These are phyloP conservation scores for Sicus ferrugineus DNA, from an alignment of 2,888 invertebrate species.

Conservation along the genomic window DNA sequence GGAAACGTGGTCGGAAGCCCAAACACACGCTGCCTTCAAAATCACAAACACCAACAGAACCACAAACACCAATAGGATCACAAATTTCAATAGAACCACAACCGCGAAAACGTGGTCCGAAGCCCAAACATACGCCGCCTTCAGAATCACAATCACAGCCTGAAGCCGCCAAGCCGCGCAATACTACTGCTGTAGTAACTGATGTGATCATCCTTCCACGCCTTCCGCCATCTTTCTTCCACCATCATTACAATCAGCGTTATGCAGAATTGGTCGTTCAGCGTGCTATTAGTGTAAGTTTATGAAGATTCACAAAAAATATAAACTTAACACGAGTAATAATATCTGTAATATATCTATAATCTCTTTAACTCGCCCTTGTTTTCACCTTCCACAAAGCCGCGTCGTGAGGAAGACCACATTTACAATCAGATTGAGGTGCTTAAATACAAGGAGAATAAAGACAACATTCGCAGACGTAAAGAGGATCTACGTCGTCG, in stretches of 20 bases:
- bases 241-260: too few species aligned
- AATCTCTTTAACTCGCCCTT: conserved; percentile 10
- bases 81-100: too few species aligned
- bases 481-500: conserved; percentile 54
- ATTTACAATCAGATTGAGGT: conserved; percentile 74
- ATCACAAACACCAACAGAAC: too few species aligned
- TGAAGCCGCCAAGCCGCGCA: too few species aligned
- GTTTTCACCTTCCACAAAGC: conserved; percentile 66
- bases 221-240: too few species aligned
- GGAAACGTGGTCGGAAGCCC: too few species aligned
- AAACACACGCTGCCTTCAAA: too few species aligned
- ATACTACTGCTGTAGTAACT: too few species aligned
- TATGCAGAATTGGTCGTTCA: conserved; percentile 68
- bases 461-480: conserved; percentile 75
- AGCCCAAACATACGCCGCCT: neutral
- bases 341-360: conserved; percentile 38
- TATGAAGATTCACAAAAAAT: neutral
- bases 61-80: too few species aligned
- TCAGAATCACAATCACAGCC: neutral
- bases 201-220: too few species aligned
- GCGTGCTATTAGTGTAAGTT: conserved; percentile 70
- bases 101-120: conserved; percentile 18
- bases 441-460: conserved; percentile 79
- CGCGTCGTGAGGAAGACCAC: conserved; percentile 81
- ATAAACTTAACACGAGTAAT: too few species aligned